phyloP scores from a whole-genome alignment of 1,140 invertebrate species.

The Carcinoscorpius rotundicauda region DNA sequence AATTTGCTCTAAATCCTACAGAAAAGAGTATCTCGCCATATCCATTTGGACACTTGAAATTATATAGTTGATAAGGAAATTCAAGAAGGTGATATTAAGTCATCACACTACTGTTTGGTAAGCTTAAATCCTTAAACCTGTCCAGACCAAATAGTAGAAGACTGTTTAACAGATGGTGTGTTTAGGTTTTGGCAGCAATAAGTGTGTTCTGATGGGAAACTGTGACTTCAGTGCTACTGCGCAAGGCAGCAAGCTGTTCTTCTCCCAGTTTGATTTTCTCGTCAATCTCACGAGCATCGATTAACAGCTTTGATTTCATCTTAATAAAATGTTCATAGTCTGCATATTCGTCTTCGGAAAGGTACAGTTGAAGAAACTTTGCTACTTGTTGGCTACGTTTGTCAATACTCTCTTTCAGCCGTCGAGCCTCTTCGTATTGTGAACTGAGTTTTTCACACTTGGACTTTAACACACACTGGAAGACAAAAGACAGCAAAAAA shows the following conservation, averaged over 20 bases:
- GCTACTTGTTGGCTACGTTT: constrained; percentile 58
- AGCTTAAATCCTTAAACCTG: too few species aligned
- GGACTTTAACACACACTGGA: constrained; percentile 28
- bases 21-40: too few species aligned
- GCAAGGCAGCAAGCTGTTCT: constrained; percentile 62
- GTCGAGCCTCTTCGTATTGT: constrained; percentile 71
- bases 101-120: too few species aligned
- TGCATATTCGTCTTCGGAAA: constrained; percentile 57
- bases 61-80: too few species aligned
- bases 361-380: constrained; percentile 56
- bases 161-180: too few species aligned
- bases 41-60: too few species aligned
- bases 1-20: too few species aligned
- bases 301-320: constrained; percentile 76
- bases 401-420: constrained; percentile 68
- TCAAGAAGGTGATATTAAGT: too few species aligned
- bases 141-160: too few species aligned
- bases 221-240: constrained; percentile 37
- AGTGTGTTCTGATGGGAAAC: too few species aligned
- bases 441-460: constrained; percentile 65
- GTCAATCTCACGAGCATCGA: constrained; percentile 67
- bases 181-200: too few species aligned
- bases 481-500: too few species aligned
- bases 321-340: constrained; percentile 80
- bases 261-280: constrained; percentile 76